Conservation (phyloP, 2,888 invertebrate genomes). For the Eudasyphora cyanicolor region DNA sequence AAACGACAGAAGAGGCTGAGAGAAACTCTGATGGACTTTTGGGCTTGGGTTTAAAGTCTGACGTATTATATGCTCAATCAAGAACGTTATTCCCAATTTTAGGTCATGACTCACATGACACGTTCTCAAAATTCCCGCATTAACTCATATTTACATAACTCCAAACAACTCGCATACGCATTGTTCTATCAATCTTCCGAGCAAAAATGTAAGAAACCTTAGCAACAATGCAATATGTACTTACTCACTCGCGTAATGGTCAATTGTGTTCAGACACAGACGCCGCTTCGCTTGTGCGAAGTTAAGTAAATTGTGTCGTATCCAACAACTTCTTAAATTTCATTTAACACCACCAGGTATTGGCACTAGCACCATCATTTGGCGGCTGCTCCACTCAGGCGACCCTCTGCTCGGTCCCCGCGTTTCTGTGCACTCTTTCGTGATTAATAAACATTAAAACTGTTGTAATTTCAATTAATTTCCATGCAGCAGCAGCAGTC, state of each 20-base stretch:
- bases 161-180: neutral
- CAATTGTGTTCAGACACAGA: conserved; percentile 8
- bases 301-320: conserved; percentile 42
- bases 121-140: neutral
- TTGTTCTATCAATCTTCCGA: conserved; percentile 1
- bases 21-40: too few species aligned
- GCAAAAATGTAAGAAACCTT: neutral
- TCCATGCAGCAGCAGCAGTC: conserved; percentile 45
- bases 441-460: conserved; percentile 69
- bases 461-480: conserved; percentile 70
- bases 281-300: neutral
- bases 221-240: neutral
- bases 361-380: neutral
- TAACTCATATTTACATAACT: neutral
- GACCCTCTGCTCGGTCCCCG: too few species aligned
- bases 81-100: too few species aligned
- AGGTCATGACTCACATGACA: too few species aligned
- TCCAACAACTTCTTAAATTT: conserved; percentile 57
- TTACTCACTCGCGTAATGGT: neutral
- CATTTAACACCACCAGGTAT: conserved; percentile 54
- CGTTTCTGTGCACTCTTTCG: conserved; percentile 53
- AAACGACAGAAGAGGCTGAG: too few species aligned
- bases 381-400: too few species aligned
- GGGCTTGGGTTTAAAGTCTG: too few species aligned
- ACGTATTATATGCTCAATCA: too few species aligned